Evolutionary conservation across 2,888 invertebrate genomes (phyloP).

Genomic region (Mongoloraphidia duomilia): DNA sequence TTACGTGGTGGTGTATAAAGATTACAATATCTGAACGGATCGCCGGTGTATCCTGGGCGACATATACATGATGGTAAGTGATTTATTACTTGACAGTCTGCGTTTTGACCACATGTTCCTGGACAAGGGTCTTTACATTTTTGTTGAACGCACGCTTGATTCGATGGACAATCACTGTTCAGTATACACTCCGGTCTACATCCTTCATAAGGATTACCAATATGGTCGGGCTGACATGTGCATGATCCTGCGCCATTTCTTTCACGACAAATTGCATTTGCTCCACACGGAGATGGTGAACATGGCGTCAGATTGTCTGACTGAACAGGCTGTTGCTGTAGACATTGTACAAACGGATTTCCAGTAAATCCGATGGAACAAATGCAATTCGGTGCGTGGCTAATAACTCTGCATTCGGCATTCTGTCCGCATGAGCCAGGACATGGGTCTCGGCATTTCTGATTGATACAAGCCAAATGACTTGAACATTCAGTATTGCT

Average conservation of each 20-base stretch:
- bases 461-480: conserved; percentile 55
- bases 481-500: conserved; percentile 55
- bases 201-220: conserved; percentile 57
- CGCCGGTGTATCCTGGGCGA: conserved; percentile 40
- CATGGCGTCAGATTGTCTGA: conserved; percentile 39
- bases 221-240: conserved; percentile 47
- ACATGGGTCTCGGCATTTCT: conserved; percentile 65
- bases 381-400: conserved; percentile 54
- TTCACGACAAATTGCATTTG: conserved; percentile 47
- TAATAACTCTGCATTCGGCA: conserved; percentile 56
- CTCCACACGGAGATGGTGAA: conserved; percentile 45
- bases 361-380: conserved; percentile 41
- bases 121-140: conserved; percentile 61
- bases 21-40: conserved; percentile 51
- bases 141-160: conserved; percentile 50
- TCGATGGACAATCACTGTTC: conserved; percentile 50
- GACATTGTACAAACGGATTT: conserved; percentile 53
- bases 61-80: conserved; percentile 53
- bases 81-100: conserved; percentile 51
- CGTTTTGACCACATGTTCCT: conserved; percentile 53
- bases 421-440: conserved; percentile 57
- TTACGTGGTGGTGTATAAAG: conserved; percentile 36
- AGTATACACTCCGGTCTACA: conserved; percentile 56
- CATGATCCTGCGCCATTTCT: conserved; percentile 46
- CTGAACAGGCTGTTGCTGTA: conserved; percentile 20